phyloP scores from a whole-genome alignment of 1,140 invertebrate genomes.

The Chironomus striatipennis region DNA sequence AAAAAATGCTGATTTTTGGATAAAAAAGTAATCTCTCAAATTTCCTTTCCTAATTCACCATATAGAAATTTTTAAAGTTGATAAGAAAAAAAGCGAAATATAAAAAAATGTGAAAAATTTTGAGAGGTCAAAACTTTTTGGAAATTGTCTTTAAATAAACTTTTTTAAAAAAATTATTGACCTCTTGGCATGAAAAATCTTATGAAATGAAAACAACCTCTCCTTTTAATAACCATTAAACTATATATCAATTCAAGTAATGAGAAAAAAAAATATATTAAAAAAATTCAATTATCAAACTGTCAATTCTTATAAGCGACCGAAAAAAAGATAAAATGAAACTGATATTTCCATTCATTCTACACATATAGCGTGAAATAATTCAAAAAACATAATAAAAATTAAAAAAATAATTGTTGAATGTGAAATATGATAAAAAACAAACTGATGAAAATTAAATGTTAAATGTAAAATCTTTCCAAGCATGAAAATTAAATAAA shows the following conservation, averaged over 20 bases:
- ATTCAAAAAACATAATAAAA: too few species aligned
- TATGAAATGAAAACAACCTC: not conserved
- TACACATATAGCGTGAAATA: conserved; percentile 1
- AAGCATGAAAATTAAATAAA: not conserved
- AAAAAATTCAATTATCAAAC: not conserved
- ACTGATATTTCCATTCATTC: not conserved
- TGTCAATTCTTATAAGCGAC: not conserved
- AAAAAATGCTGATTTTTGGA: too few species aligned
- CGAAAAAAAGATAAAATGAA: not conserved
- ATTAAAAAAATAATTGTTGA: not conserved
- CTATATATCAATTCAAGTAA: not conserved
- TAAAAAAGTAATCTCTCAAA: not conserved
- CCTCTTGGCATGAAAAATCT: not conserved
- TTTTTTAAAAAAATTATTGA: too few species aligned
- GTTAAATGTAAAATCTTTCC: not conserved
- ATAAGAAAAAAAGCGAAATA: not conserved
- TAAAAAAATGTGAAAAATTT: not conserved
- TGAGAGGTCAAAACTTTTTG: not conserved
- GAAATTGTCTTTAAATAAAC: not conserved
- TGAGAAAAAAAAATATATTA: not conserved
- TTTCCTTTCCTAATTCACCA: not conserved
- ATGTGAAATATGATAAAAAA: not conserved
- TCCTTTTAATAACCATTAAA: not conserved
- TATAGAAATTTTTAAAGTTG: not conserved
- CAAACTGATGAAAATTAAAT: not conserved